Percentiles rank a stretch among this genome's conserved stretches.
phyloP scores from a whole-genome alignment of 2,113 vertebrate genomes.

The Piaya cayana region DNA sequence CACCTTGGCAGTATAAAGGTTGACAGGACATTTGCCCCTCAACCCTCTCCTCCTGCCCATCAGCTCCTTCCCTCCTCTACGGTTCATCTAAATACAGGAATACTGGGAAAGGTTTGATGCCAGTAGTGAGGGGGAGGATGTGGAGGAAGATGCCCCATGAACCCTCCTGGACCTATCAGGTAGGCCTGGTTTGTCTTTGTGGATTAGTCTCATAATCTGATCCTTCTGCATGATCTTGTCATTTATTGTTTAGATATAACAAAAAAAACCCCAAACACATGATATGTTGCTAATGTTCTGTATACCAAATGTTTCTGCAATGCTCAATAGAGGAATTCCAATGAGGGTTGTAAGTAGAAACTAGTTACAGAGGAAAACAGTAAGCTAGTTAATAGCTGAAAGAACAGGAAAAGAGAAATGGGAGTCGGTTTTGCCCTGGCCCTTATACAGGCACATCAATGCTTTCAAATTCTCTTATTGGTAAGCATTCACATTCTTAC shows the following conservation, averaged over 20 bases:
- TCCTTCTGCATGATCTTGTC: not conserved
- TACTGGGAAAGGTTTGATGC: no score
- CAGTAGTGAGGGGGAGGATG: no score
- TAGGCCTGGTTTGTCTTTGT: not conserved
- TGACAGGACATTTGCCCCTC: no score
- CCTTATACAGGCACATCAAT: not conserved
- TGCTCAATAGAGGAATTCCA: not conserved
- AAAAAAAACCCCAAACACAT: not conserved
- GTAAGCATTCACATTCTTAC: not conserved
- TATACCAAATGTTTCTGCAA: not conserved
- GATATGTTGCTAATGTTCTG: not conserved
- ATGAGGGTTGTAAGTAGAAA: not conserved
- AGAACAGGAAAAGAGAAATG: not conserved
- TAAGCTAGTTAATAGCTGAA: not conserved
- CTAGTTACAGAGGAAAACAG: not conserved
- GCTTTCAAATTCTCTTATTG: not conserved
- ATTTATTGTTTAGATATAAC: not conserved
- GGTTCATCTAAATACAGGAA: no score
- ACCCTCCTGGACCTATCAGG: no score
- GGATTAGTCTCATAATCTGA: not conserved
- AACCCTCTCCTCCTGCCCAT: no score
- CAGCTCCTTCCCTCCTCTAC: no score
- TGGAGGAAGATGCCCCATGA: no score
- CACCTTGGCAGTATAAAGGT: no score
- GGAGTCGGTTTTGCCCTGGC: not conserved